Evolutionary conservation across 2,888 invertebrate genomes (phyloP).

Genomic region (Cetonia aurata): DNA sequence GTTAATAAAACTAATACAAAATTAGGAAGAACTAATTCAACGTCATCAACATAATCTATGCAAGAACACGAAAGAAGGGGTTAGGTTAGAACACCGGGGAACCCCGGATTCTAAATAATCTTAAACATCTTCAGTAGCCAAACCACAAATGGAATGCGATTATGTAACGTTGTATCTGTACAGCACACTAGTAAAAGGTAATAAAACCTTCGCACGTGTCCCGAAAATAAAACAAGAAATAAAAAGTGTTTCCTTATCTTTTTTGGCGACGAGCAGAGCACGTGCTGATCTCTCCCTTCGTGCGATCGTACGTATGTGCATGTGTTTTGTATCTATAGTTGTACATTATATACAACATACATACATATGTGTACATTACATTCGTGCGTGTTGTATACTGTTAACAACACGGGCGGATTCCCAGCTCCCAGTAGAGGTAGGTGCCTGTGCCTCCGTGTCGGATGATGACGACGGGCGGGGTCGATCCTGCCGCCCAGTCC

Average conservation of each 20-base stretch:
- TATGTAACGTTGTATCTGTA: too few relatives aligned
- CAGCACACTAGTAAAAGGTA: background rate
- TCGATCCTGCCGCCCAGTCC: slow-evolving; percentile 37
- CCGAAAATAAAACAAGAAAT: slow-evolving; percentile 17
- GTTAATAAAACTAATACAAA: too few relatives aligned
- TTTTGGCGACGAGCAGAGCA: slow-evolving; percentile 3
- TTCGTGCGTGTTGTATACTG: background rate
- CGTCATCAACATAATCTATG: too few relatives aligned
- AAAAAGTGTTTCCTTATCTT: slow-evolving; percentile 9
- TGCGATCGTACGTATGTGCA: background rate
- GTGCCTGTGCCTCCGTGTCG: slow-evolving; percentile 33
- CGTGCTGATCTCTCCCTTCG: slow-evolving; percentile 4
- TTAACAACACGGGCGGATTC: slow-evolving; percentile 33
- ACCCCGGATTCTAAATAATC: too few relatives aligned
- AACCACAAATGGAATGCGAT: too few relatives aligned
- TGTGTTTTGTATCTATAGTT: background rate
- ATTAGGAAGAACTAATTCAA: too few relatives aligned
- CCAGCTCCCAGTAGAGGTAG: slow-evolving; percentile 2
- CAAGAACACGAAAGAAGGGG: too few relatives aligned
- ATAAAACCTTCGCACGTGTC: slow-evolving; percentile 14
- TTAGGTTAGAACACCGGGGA: too few relatives aligned
- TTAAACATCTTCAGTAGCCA: too few relatives aligned
- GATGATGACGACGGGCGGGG: slow-evolving; percentile 38
- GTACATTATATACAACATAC: too few relatives aligned
- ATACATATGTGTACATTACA: too few relatives aligned